Conservation (phyloP, 2,113 vertebrate species). For the Theristicus caerulescens region DNA sequence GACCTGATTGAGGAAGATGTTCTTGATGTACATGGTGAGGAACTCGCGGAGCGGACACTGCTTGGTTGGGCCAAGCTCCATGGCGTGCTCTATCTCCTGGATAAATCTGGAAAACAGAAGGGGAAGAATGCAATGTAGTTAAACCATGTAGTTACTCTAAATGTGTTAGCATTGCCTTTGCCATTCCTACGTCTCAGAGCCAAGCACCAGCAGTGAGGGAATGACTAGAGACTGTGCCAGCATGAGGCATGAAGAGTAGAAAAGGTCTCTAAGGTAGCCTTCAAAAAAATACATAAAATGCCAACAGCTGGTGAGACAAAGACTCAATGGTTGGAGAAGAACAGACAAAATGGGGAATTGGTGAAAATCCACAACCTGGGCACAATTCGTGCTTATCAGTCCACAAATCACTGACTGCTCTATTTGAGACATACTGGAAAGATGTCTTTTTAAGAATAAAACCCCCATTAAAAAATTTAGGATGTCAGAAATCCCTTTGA, state of each 20-base stretch:
- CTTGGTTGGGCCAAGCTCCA: conserved; percentile 88
- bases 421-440: neutral
- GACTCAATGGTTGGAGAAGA: neutral
- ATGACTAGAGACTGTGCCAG: accelerated
- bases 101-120: conserved; percentile 85
- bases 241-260: neutral
- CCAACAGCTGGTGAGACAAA: neutral
- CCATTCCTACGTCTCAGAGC: neutral
- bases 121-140: neutral
- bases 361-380: neutral
- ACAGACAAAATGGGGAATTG: neutral
- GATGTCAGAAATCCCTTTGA: neutral
- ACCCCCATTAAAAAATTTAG: neutral
- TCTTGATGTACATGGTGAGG: conserved; percentile 96
- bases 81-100: conserved; percentile 90
- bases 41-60: conserved; percentile 94
- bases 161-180: neutral
- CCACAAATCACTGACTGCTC: neutral
- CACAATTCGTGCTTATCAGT: accelerated
- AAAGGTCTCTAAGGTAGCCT: neutral
- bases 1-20: conserved; percentile 95
- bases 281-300: neutral
- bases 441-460: neutral
- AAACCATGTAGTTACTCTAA: accelerated
- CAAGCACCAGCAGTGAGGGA: neutral